Percentiles rank a stretch among this genome's conserved stretches.
Conservation (phyloP, 2,797 vertebrate species). For the Notamacropus eugenii region DNA sequence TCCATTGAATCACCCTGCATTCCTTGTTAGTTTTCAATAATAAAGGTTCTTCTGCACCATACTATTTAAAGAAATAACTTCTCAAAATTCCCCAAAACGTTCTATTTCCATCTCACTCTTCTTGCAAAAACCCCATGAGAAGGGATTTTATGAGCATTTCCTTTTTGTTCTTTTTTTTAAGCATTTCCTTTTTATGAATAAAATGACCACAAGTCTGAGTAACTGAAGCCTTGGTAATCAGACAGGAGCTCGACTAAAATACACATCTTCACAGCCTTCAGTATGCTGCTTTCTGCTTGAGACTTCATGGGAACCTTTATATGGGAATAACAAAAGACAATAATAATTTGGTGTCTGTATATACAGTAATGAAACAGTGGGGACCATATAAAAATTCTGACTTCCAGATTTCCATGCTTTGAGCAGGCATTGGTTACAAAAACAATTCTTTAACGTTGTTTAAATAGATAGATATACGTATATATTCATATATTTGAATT, state of each 20-base stretch:
- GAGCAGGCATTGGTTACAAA: neutral
- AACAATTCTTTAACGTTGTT: neutral
- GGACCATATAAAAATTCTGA: neutral
- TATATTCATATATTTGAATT: neutral
- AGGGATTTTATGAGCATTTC: neutral
- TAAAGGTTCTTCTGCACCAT: neutral
- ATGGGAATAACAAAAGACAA: neutral
- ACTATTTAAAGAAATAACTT: neutral
- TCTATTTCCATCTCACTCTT: neutral
- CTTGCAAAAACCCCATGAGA: constrained; percentile 18
- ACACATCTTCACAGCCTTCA: neutral
- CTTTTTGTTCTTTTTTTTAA: neutral
- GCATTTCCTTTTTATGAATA: neutral
- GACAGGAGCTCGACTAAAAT: neutral
- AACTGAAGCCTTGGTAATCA: neutral
- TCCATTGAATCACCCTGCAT: neutral
- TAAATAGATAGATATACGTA: neutral
- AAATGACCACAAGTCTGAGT: neutral
- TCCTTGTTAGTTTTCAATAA: neutral
- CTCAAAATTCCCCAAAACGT: constrained; percentile 20
- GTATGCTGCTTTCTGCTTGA: neutral
- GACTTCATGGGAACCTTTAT: neutral
- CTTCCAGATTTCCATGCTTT: neutral
- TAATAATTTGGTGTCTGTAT: neutral
- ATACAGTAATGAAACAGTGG: too few species aligned